Base-by-base conservation (phyloP, 2,797 vertebrate species). In the Helostoma temminkii region DNA sequence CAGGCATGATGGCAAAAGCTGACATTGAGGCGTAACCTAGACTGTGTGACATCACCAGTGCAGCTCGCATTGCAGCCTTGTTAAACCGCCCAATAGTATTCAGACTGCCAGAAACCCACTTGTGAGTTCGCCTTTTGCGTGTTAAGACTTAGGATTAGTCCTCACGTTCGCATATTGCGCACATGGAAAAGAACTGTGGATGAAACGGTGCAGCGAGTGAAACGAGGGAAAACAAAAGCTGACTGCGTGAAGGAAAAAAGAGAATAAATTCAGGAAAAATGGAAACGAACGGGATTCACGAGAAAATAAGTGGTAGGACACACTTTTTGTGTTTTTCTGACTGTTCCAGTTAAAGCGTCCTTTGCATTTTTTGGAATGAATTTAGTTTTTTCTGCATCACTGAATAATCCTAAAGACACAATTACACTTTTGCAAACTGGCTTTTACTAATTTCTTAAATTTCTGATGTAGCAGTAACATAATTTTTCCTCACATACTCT, bases 21-120 rank as follows among this genome's bases (percentile, higher is more conserved):
- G 19, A 16, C 30, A 45, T 30, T 34, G 22, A 80, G 56, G 70
- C 85, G 82, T 66, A 76, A 66, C 71, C 71, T 59, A 19, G 16
- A 42, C 50, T 52, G 55, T 59, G 72, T 91, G 89, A 92, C 91
- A 86, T 91, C 90, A 92, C 81, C 80, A 75, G 39, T 0, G 45
- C 53, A 42, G 66, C 61, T 74, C 56, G 41, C 55, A 72, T 55
- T 68, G 49, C 69, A 83, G 73, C 76, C 82, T 91, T 9, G 88
- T 88, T 87, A 90, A 88, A 92, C 87, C 88, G 83, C 89, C 60
- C 73, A 59, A 55, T 62, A 71, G 42, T 43, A n/a, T 11, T 66
- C 60, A 61, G 10, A 64, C 30, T 15, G 52, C 47, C 30, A 24
- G 58, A 50, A 63, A 34, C 49, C 19, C 71, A 82, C 68, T 76